A percentile compares a stretch with the other conserved stretches of the same genome.
Conservation (phyloP, 2,888 invertebrate genomes). For the Cenopis cana region DNA sequence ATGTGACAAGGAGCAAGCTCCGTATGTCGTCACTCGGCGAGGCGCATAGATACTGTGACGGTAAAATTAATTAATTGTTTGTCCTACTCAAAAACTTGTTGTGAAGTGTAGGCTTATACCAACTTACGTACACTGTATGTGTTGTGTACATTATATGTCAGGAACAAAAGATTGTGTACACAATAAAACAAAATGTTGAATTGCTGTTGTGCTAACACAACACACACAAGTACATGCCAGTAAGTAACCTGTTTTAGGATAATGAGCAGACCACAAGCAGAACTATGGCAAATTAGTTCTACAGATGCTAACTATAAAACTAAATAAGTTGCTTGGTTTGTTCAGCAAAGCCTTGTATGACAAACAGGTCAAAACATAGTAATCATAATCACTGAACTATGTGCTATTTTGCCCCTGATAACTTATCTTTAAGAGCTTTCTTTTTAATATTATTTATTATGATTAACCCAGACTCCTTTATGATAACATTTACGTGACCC, state of each 20-base stretch:
- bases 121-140: too few relatives aligned
- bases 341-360: background rate
- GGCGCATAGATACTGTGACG: too few relatives aligned
- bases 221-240: background rate
- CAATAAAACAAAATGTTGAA: constrained; percentile 10
- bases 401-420: constrained; percentile 31
- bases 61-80: too few relatives aligned
- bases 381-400: background rate
- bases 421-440: constrained; percentile 32
- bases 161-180: background rate
- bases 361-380: constrained; percentile 7
- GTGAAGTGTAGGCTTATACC: too few relatives aligned
- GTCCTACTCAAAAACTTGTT: too few relatives aligned
- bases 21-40: too few relatives aligned
- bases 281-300: background rate
- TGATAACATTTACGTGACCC: constrained; percentile 32
- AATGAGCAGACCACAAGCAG: background rate
- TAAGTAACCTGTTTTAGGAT: background rate
- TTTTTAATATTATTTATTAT: constrained; percentile 15
- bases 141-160: background rate
- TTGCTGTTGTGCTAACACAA: constrained; percentile 1
- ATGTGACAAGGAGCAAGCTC: too few relatives aligned
- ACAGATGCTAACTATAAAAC: background rate
- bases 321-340: constrained; percentile 10
- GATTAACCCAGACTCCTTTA: background rate